A percentile compares a stretch with the other conserved stretches of the same genome.
Conservation (phyloP, 2,888 invertebrate species). For the Cheilosia pagana region DNA sequence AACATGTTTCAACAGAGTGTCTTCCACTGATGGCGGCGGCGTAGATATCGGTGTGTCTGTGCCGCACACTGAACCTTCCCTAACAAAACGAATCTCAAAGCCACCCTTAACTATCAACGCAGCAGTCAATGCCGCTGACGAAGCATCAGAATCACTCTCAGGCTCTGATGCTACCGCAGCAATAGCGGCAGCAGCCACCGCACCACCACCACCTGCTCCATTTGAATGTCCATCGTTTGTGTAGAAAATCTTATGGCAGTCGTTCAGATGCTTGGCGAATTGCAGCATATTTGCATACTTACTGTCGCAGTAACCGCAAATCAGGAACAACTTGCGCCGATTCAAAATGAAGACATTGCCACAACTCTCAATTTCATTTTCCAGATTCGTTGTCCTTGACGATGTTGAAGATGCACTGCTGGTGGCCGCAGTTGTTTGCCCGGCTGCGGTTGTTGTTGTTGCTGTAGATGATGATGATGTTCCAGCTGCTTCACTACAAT, state of each 20-base stretch:
- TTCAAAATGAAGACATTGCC: slow-evolving; percentile 78
- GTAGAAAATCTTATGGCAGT: slow-evolving; percentile 76
- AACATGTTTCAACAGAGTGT: slow-evolving; percentile 61
- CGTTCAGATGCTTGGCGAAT: slow-evolving; percentile 78
- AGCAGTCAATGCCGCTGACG: slow-evolving; percentile 11
- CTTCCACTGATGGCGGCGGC: slow-evolving; percentile 38
- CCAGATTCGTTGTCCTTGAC: slow-evolving; percentile 39
- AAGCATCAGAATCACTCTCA: slow-evolving; percentile 73
- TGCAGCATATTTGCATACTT: slow-evolving; percentile 77
- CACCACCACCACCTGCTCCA: slow-evolving; percentile 7
- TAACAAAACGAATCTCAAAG: slow-evolving; percentile 64
- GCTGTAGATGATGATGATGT: slow-evolving; percentile 22
- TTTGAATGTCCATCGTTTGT: slow-evolving; percentile 24
- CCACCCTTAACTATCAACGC: slow-evolving; percentile 63
- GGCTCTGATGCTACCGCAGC: slow-evolving; percentile 18
- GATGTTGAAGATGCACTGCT: slow-evolving; percentile 51
- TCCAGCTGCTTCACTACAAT: slow-evolving; percentile 8
- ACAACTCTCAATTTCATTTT: slow-evolving; percentile 77
- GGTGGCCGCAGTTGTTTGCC: slow-evolving; percentile 36
- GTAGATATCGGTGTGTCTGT: slow-evolving; percentile 32
- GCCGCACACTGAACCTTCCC: slow-evolving; percentile 38
- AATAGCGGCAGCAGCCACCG: neutral
- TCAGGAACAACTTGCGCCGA: slow-evolving; percentile 78
- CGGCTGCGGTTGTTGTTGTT: slow-evolving; percentile 29
- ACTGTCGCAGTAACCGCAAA: slow-evolving; percentile 78